A percentile compares a stretch with the other conserved stretches of the same genome.
phyloP scores from a whole-genome alignment of 2,888 invertebrate genomes.

The Platynereis dumerilii region DNA sequence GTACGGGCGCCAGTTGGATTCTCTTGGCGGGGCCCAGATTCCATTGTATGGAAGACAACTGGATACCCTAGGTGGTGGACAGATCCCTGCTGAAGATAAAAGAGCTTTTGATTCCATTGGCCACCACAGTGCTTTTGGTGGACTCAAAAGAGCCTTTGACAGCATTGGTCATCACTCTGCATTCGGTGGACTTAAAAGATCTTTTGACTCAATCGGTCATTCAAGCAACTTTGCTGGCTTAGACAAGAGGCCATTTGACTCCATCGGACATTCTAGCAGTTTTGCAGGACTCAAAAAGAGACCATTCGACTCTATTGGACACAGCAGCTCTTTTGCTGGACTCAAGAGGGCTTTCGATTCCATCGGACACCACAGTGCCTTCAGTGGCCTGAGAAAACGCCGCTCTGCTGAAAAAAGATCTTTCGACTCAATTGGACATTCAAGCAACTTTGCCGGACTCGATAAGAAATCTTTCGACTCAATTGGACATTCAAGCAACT shows the following conservation, averaged over 20 bases:
- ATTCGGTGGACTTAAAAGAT: constrained; percentile 21
- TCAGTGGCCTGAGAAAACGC: constrained; percentile 25
- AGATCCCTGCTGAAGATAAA: constrained; percentile 12
- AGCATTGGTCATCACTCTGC: constrained; percentile 15
- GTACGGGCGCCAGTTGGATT: constrained; percentile 13
- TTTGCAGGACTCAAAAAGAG: constrained; percentile 26
- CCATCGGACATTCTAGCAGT: constrained; percentile 16
- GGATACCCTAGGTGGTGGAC: constrained; percentile 16
- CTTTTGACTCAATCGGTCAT: constrained; percentile 20
- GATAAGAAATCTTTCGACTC: constrained; percentile 22
- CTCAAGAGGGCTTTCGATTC: constrained; percentile 27
- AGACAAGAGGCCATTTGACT: constrained; percentile 22
- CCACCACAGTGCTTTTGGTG: constrained; percentile 2
- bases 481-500: constrained; percentile 8
- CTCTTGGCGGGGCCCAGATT: constrained; percentile 10
- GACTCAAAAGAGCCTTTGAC: constrained; percentile 15
- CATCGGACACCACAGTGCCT: constrained; percentile 18
- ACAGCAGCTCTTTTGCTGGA: constrained; percentile 20
- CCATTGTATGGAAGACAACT: constrained; percentile 13
- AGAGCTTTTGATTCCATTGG: constrained; percentile 8
- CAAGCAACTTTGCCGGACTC: constrained; percentile 16
- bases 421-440: constrained; percentile 16
- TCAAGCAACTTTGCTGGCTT: constrained; percentile 13
- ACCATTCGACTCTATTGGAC: constrained; percentile 26
- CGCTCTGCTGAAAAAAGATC: constrained; percentile 26